A percentile compares a stretch with the other conserved stretches of the same genome.
Conservation (phyloP, 2,113 vertebrate genomes). For the Scalopus aquaticus region DNA sequence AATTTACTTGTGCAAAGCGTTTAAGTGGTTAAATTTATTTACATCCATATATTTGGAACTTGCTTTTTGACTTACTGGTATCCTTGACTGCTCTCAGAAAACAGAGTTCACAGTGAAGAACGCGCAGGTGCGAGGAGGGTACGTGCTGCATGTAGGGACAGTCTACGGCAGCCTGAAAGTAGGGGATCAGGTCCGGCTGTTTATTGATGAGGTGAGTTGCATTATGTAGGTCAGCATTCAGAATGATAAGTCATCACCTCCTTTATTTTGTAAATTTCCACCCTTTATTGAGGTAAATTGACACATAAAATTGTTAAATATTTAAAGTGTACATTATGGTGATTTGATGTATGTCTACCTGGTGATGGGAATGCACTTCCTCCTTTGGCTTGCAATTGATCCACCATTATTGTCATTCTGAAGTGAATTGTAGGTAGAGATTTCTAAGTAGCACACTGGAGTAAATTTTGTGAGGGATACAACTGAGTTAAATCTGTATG, state of each 20-base stretch:
- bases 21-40: too few species aligned
- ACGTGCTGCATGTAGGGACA: conserved; percentile 93
- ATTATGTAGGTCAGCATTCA: neutral
- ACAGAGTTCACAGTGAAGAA: conserved; percentile 98
- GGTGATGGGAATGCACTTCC: neutral
- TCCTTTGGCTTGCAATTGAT: neutral
- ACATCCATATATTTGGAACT: neutral
- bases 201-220: conserved; percentile 93
- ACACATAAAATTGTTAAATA: neutral
- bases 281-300: neutral
- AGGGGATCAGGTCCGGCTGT: conserved; percentile 91
- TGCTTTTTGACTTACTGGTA: neutral
- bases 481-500: too few species aligned
- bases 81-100: conserved; percentile 84
- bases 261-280: neutral
- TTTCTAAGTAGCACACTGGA: too few species aligned
- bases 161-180: conserved; percentile 93
- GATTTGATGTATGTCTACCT: neutral
- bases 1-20: too few species aligned
- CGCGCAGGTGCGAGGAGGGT: conserved; percentile 95
- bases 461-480: too few species aligned
- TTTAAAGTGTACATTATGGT: neutral
- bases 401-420: neutral
- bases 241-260: neutral
- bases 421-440: neutral